These are phyloP conservation scores for Hydrolagus affinis DNA, from an alignment of 2,113 vertebrate genomes.

Conservation along the genomic window DNA sequence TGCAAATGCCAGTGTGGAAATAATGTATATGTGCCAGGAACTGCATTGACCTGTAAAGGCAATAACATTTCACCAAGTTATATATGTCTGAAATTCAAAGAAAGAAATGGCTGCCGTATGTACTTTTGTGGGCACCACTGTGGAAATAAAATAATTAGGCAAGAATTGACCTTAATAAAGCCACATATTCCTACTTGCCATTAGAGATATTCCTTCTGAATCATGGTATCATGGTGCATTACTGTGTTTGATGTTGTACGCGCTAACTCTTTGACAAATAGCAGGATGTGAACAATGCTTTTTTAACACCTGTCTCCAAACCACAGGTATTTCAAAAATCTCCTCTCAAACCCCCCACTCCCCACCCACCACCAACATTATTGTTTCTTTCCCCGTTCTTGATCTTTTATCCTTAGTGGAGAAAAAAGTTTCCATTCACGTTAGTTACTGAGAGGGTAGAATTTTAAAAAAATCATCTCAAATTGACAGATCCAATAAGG, in stretches of 20 bases:
- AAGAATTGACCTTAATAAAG: slow-evolving; percentile 24
- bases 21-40: neutral
- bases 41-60: no score
- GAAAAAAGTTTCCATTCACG: neutral
- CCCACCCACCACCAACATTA: neutral
- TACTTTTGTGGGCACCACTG: neutral
- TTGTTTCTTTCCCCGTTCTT: neutral
- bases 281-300: neutral
- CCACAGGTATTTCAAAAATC: slow-evolving; percentile 26
- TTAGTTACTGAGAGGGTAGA: no score
- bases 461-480: no score
- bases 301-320: slow-evolving; percentile 17
- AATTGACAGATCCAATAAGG: no score
- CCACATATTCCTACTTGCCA: slow-evolving; percentile 2
- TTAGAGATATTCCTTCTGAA: neutral
- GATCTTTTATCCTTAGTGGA: neutral
- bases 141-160: slow-evolving; percentile 22
- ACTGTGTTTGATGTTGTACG: no score
- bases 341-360: no score
- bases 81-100: neutral
- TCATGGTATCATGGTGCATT: neutral
- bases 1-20: neutral
- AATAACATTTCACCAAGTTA: slow-evolving; percentile 13
- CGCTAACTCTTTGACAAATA: neutral
- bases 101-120: slow-evolving; percentile 9